These are phyloP conservation scores for Cepaea nemoralis DNA, from an alignment of 1,140 invertebrate species.

Conservation along the genomic window DNA sequence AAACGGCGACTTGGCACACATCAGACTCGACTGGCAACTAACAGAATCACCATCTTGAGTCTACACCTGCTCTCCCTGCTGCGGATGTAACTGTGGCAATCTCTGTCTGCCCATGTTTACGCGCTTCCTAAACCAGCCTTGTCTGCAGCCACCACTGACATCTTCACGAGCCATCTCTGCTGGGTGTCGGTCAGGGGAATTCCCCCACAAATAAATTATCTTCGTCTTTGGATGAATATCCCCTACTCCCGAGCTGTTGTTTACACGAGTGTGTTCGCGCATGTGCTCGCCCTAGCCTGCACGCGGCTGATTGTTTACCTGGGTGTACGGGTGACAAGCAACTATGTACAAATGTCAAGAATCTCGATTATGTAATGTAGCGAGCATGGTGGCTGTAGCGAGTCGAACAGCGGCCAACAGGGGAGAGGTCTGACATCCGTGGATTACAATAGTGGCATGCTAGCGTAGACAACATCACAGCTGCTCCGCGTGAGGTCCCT, in stretches of 20 bases:
- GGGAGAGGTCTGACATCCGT: too few species aligned
- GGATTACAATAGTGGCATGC: too few species aligned
- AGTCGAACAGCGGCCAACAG: too few species aligned
- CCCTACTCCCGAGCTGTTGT: background rate
- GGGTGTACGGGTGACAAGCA: background rate
- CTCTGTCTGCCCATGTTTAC: conserved; percentile 7
- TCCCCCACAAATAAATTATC: background rate
- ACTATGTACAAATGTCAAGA: background rate
- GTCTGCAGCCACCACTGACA: background rate
- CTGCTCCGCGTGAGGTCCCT: too few species aligned
- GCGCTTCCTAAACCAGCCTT: background rate
- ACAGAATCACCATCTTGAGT: background rate
- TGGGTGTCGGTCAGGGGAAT: background rate
- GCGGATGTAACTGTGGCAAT: background rate
- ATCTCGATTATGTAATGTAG: background rate
- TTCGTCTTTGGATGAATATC: background rate
- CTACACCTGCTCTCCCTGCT: background rate
- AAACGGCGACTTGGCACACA: background rate
- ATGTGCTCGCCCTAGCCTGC: background rate
- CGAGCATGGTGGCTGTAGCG: background rate
- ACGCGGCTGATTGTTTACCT: background rate
- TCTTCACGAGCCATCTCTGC: conserved; percentile 6
- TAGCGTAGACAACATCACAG: too few species aligned
- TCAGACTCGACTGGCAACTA: background rate
- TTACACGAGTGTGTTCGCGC: background rate